A percentile compares a stretch with the other conserved stretches of the same genome.
Conservation (phyloP, 2,888 invertebrate species). For the Baccha elongata region DNA sequence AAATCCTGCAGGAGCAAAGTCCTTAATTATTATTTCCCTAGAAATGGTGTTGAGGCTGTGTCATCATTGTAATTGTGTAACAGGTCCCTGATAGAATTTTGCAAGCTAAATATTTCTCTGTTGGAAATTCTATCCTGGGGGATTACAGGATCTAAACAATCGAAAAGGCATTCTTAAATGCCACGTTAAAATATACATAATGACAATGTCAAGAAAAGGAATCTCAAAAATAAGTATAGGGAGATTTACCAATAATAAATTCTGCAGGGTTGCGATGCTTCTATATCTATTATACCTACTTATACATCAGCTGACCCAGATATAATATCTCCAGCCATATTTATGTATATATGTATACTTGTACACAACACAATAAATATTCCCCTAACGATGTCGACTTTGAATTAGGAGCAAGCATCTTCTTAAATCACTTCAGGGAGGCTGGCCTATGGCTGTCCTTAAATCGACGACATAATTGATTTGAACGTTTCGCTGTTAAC, state of each 20-base stretch:
- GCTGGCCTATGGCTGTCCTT: constrained; percentile 9
- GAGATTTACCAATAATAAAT: constrained; percentile 43
- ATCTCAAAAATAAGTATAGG: constrained; percentile 44
- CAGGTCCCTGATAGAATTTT: not conserved
- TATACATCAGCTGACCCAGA: constrained; percentile 56
- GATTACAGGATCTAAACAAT: constrained; percentile 17
- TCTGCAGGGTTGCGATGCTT: constrained; percentile 20
- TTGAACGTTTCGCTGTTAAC: constrained; percentile 45
- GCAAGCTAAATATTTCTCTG: not conserved
- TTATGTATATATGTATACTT: not conserved
- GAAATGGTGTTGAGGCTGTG: constrained; percentile 15
- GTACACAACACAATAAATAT: constrained; percentile 11
- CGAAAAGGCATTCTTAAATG: constrained; percentile 32
- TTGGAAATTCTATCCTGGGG: constrained; percentile 6
- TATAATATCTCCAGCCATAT: not conserved
- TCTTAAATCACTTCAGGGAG: constrained; percentile 36
- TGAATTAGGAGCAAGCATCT: constrained; percentile 48
- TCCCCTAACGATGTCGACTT: constrained; percentile 47
- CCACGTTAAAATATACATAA: constrained; percentile 24
- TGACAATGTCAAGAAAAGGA: constrained; percentile 54
- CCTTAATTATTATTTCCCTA: constrained; percentile 47
- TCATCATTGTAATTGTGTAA: not conserved
- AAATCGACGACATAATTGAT: constrained; percentile 63
- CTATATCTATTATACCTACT: constrained; percentile 23
- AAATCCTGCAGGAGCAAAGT: constrained; percentile 23